Conservation (phyloP, 2,113 vertebrate genomes). For the Laterallus jamaicensis region DNA sequence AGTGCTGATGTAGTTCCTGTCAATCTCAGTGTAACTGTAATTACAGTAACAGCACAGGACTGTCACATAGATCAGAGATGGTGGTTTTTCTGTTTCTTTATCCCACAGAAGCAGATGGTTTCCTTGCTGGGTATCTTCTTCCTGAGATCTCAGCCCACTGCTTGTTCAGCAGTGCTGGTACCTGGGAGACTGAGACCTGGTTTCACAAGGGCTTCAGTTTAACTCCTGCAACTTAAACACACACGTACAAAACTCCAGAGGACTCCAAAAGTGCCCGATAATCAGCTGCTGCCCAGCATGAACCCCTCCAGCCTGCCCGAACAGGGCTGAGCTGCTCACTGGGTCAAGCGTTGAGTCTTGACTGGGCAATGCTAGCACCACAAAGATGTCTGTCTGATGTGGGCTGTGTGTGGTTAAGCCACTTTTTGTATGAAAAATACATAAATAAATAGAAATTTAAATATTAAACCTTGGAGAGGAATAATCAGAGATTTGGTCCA, state of each 20-base stretch:
- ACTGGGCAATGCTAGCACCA: rapidly evolving
- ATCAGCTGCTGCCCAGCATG: background rate
- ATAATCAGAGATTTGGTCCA: background rate
- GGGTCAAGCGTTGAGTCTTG: rapidly evolving
- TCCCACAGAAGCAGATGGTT: slow-evolving; percentile 28
- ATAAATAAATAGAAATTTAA: background rate
- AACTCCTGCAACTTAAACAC: background rate
- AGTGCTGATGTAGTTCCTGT: slow-evolving; percentile 7
- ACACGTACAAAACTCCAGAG: background rate
- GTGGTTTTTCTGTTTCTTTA: slow-evolving; percentile 17
- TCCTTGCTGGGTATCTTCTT: background rate
- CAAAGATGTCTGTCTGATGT: background rate
- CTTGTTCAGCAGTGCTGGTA: background rate
- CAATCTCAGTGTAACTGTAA: background rate
- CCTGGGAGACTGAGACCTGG: background rate
- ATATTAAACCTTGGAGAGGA: background rate
- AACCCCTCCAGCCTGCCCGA: background rate
- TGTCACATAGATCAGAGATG: background rate
- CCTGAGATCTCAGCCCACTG: background rate
- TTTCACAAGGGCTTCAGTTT: background rate
- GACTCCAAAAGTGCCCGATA: background rate
- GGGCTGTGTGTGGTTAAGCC: background rate
- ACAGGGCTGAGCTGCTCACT: background rate
- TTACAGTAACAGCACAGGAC: background rate
- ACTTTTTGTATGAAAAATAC: too few relatives aligned